Percentiles rank a stretch among this genome's conserved stretches.
phyloP scores from a whole-genome alignment of 2,113 vertebrate species.

The Galeopterus variegatus region DNA sequence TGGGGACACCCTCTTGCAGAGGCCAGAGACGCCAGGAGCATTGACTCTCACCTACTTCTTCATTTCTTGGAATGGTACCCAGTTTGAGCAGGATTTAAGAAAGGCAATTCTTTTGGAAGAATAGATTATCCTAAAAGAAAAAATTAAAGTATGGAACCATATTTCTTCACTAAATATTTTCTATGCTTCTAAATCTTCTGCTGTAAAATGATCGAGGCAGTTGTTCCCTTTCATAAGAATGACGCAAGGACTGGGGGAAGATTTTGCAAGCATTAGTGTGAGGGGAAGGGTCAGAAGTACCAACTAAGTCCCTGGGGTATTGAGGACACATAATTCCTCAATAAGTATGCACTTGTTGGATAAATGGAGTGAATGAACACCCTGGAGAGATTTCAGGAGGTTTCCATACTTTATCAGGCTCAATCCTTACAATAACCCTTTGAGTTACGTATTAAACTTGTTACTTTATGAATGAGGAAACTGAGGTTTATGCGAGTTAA shows the following conservation, averaged over 20 bases:
- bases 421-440: not conserved
- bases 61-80: not conserved
- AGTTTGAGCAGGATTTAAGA: not conserved
- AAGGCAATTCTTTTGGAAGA: not conserved
- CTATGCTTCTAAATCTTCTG: not conserved
- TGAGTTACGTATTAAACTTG: not conserved
- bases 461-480: not conserved
- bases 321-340: not conserved
- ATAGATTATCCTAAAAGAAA: not conserved
- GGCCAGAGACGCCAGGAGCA: no score
- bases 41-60: not conserved
- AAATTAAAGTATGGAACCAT: not conserved
- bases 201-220: not conserved
- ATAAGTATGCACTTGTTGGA: not conserved
- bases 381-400: not conserved
- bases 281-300: not conserved
- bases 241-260: not conserved
- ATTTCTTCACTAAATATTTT: not conserved
- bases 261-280: not conserved
- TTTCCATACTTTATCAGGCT: not conserved
- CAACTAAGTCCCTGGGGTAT: fast-evolving
- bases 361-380: not conserved
- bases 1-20: not conserved
- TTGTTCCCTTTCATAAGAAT: not conserved
- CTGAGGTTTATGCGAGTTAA: not conserved